Percentiles rank a stretch among this genome's conserved stretches.
Evolutionary conservation across 2,888 invertebrate genomes (phyloP).

Genomic region (Tinea trinotella): DNA sequence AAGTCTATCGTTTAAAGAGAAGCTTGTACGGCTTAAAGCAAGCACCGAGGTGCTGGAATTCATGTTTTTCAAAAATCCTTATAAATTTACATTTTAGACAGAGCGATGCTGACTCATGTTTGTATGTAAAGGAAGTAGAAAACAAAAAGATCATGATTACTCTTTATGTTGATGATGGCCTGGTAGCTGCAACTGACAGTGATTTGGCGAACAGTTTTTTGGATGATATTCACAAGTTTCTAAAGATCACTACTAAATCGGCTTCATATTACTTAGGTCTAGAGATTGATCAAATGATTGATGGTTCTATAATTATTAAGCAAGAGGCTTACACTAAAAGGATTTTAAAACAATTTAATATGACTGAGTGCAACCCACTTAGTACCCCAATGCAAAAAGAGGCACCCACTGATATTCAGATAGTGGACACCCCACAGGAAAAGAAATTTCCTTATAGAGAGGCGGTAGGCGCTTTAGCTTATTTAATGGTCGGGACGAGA

Average conservation of each 20-base stretch:
- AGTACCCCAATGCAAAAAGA: no score
- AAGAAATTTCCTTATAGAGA: no score
- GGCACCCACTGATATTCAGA: no score
- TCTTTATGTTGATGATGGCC: slow-evolving; percentile 19
- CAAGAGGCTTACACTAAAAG: no score
- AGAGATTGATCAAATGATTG: no score
- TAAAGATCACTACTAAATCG: slow-evolving; percentile 14
- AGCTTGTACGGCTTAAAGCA: slow-evolving; percentile 19
- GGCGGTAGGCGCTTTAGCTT: no score
- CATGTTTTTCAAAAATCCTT: background rate
- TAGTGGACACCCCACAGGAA: no score
- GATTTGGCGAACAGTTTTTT: slow-evolving; percentile 12
- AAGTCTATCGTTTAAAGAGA: background rate
- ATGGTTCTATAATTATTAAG: no score
- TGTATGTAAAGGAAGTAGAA: background rate
- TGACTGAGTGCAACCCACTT: no score
- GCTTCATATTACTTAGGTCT: no score
- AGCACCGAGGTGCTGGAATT: slow-evolving; percentile 15
- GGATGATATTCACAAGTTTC: background rate
- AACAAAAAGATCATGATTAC: slow-evolving; percentile 10
- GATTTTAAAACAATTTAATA: no score
- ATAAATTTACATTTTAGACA: background rate
- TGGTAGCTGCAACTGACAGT: slow-evolving; percentile 17
- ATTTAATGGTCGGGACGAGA: no score
- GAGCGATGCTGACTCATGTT: slow-evolving; percentile 17